Percentiles rank a stretch among this genome's conserved stretches.
These are phyloP conservation scores for Bos javanicus DNA, from an alignment of 2,113 vertebrate species.

Conservation along the genomic window DNA sequence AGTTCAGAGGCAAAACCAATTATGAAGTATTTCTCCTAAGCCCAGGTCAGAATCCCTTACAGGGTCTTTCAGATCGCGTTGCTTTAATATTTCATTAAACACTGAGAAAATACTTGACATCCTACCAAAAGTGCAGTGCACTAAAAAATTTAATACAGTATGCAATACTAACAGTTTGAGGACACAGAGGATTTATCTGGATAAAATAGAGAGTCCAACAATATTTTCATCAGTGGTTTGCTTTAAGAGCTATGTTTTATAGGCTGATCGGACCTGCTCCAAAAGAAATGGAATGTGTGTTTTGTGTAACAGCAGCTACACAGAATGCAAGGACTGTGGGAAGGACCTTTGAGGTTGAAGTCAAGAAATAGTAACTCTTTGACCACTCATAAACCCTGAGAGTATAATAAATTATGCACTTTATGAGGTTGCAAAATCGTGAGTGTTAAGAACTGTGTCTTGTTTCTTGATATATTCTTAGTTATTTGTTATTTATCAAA, in stretches of 20 bases:
- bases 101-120: background rate
- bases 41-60: background rate
- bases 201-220: background rate
- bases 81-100: conserved; percentile 11
- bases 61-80: background rate
- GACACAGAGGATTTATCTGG: background rate
- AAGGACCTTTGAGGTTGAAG: background rate
- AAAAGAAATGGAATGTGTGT: background rate
- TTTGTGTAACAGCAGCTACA: background rate
- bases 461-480: background rate
- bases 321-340: background rate
- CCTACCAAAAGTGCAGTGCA: background rate
- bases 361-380: background rate
- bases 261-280: background rate
- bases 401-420: background rate
- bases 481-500: background rate
- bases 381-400: background rate
- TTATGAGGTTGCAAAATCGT: background rate
- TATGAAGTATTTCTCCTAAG: background rate
- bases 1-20: background rate
- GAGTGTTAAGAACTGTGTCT: background rate
- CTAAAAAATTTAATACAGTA: background rate
- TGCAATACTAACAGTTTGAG: background rate
- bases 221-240: conserved; percentile 23
- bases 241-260: background rate